These are phyloP conservation scores for Rhodinocichla rosea DNA, from an alignment of 2,113 vertebrate species.

Conservation along the genomic window DNA sequence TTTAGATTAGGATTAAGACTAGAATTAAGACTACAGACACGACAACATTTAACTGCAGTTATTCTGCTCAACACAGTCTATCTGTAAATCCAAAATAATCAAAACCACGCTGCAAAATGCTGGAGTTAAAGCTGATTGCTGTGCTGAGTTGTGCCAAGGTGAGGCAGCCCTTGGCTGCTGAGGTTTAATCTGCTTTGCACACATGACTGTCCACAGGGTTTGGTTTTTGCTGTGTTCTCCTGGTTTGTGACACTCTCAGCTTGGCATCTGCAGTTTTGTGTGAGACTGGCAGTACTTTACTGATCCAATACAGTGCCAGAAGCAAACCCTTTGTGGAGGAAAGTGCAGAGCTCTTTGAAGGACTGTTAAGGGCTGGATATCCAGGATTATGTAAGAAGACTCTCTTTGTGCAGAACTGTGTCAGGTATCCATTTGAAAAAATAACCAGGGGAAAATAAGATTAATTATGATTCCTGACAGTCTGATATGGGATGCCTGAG, in stretches of 20 bases:
- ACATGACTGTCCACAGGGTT: not conserved
- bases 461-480: not conserved
- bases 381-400: not conserved
- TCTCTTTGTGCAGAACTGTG: not conserved
- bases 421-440: not conserved
- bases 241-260: not conserved
- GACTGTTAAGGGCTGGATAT: not conserved
- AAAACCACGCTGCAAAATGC: not conserved
- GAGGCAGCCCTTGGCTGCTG: not conserved
- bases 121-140: not conserved
- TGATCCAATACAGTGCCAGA: not conserved
- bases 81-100: not conserved
- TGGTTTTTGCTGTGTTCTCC: not conserved
- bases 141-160: not conserved
- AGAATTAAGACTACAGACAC: not conserved
- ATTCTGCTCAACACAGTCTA: not conserved
- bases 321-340: not conserved
- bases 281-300: not conserved
- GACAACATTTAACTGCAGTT: not conserved
- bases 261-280: not conserved
- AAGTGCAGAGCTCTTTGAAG: not conserved
- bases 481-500: not conserved
- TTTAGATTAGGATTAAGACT: not conserved
- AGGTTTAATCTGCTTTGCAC: not conserved
- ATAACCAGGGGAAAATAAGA: not conserved